Evolutionary conservation across 2,797 vertebrate genomes (phyloP).

Genomic region (Heteromormyrus szaboi): DNA sequence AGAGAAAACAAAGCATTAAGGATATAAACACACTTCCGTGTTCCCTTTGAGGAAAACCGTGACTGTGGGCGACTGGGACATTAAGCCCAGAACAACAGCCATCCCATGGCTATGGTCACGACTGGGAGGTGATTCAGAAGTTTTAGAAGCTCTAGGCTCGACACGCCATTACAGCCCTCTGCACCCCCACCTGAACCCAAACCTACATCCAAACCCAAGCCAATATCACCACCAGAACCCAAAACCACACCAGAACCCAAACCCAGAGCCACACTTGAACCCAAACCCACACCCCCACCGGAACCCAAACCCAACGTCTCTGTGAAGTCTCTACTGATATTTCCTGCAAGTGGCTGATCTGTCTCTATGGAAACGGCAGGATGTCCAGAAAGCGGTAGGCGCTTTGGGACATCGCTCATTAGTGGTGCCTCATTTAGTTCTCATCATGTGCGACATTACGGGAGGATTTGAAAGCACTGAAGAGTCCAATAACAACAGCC

Average conservation of each 20-base stretch:
- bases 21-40: neutral
- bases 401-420: neutral
- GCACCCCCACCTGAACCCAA: neutral
- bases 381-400: neutral
- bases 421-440: neutral
- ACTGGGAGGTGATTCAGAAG: neutral
- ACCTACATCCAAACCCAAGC: neutral
- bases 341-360: neutral
- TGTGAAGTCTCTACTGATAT: neutral
- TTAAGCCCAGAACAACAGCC: neutral
- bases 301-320: neutral
- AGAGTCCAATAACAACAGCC: neutral
- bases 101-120: neutral
- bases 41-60: neutral
- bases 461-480: neutral
- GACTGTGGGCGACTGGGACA: neutral
- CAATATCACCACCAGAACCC: neutral
- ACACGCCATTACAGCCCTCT: neutral
- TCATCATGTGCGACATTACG: neutral
- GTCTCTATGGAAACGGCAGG: neutral
- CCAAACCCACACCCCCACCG: neutral
- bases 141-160: neutral
- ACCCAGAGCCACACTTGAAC: neutral
- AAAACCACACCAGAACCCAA: neutral
- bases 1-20: neutral